These are phyloP conservation scores for Drusus annulatus DNA, from an alignment of 1,140 invertebrate genomes.

Conservation along the genomic window DNA sequence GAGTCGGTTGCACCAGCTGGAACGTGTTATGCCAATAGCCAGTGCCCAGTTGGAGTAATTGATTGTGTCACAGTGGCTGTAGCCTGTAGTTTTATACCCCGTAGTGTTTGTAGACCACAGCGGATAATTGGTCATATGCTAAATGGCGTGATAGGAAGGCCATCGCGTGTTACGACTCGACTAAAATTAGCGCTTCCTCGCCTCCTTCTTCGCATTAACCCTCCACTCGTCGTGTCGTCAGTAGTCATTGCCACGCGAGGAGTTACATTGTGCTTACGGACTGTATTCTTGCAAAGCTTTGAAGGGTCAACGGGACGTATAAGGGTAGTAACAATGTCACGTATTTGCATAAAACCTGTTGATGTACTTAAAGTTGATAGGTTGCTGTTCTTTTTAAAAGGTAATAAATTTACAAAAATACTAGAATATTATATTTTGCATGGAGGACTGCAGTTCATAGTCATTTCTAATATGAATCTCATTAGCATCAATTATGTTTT, in stretches of 20 bases:
- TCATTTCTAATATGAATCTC: too few species aligned
- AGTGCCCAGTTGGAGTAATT: background rate
- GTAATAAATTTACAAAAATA: too few species aligned
- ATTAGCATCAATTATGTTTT: too few species aligned
- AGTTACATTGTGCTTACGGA: too few species aligned
- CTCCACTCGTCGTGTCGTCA: background rate
- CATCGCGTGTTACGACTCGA: conserved; percentile 9
- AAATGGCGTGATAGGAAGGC: conserved; percentile 13
- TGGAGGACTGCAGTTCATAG: too few species aligned
- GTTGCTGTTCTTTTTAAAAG: too few species aligned
- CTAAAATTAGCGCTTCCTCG: background rate
- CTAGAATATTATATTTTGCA: too few species aligned
- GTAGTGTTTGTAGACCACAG: too few species aligned
- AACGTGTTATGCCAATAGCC: too few species aligned
- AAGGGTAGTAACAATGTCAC: background rate
- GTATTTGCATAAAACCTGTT: too few species aligned
- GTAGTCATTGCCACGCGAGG: background rate
- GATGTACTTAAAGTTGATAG: too few species aligned
- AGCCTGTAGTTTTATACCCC: too few species aligned
- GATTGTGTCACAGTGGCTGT: conserved; percentile 6
- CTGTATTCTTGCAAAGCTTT: background rate
- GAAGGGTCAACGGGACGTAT: background rate
- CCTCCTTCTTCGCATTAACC: background rate
- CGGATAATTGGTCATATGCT: conserved; percentile 24
- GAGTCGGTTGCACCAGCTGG: background rate